Evolutionary conservation across 2,113 vertebrate species (phyloP), one percentile per base, ranked within the genome.

Genomic region (Hyaena hyaena): DNA sequence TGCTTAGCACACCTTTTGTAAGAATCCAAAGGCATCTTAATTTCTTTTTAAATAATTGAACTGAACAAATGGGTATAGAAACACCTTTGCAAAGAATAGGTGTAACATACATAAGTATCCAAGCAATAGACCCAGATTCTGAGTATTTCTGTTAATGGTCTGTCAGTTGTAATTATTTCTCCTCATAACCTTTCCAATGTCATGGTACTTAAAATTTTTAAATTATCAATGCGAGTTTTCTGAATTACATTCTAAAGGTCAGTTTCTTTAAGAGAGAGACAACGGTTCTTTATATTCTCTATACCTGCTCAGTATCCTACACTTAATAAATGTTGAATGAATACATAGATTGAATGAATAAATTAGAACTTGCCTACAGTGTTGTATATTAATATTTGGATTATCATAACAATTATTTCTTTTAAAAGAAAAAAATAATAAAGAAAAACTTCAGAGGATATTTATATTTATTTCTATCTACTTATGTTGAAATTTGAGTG

Each of bases 41-140:
- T 61, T 93, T 83, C 53, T 90, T 88, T 89, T 95, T 53, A 93
- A 90, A 90, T 73, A 95, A 96, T 93, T 90, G 39, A 96, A 83
- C 43, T 63, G 21, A 93, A 8, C 5, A 53, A 92, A 79, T 66
- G n/a, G 11, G 12, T 53, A 43, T 68, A 73, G 14, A 6, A 15
- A 63, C 1, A 23, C 1, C 17, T 83, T 12, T 43, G 15, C 45
- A 88, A 31, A 43, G 17, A 88, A 58, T 11, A 74, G 14, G 9
- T 90, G 5, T 55, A 71, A 31, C 8, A 11, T 31, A 45, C 45
- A 4, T 74, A 33, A 77, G 7, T 48, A 65, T 80, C 1, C 23
- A 89, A 58, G 23, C 33, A 80, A 14, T 11, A 43, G 17, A 31
- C 16, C 0, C 10, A 63, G n/a, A 69, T 33, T 74, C 55, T 43